Evolutionary conservation across 2,113 vertebrate species (phyloP).

Genomic region (Synchiropus splendidus): DNA sequence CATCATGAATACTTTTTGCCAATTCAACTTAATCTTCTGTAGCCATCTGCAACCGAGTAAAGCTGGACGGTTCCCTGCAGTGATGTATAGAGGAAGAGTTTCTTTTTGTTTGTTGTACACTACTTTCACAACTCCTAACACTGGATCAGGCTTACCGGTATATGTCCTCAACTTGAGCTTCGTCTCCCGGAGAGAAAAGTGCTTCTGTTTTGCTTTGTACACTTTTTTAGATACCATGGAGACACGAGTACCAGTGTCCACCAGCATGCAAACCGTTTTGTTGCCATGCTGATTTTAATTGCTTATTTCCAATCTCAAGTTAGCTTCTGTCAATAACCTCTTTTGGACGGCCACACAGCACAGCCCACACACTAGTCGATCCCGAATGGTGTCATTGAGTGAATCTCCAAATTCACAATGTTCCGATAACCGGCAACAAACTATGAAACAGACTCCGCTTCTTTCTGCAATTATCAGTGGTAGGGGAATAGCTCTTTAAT

Average conservation of each 20-base stretch:
- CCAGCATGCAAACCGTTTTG: not conserved
- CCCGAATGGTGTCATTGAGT: not conserved
- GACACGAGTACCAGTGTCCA: constrained; percentile 9
- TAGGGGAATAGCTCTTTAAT: no score
- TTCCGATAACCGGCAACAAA: not conserved
- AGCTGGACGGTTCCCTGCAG: constrained; percentile 7
- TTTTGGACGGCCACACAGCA: not conserved
- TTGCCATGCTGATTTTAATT: no score
- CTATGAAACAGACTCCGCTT: not conserved
- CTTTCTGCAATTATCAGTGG: no score
- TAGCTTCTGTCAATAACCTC: not conserved
- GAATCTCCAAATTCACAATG: not conserved
- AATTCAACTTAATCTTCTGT: constrained; percentile 9
- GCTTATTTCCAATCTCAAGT: constrained; percentile 5
- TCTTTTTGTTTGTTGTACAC: not conserved
- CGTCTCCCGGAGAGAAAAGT: not conserved
- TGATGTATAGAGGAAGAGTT: constrained; percentile 9
- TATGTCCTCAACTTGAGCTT: constrained; percentile 7
- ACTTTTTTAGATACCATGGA: constrained; percentile 3
- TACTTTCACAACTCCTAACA: not conserved
- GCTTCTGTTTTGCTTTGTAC: not conserved
- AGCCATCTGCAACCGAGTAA: constrained; percentile 2
- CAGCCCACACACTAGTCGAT: not conserved
- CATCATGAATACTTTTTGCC: constrained; percentile 2
- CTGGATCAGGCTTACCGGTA: constrained; percentile 1